Evolutionary conservation across 1,140 invertebrate species (phyloP).

Genomic region (Lethrus apterus): DNA sequence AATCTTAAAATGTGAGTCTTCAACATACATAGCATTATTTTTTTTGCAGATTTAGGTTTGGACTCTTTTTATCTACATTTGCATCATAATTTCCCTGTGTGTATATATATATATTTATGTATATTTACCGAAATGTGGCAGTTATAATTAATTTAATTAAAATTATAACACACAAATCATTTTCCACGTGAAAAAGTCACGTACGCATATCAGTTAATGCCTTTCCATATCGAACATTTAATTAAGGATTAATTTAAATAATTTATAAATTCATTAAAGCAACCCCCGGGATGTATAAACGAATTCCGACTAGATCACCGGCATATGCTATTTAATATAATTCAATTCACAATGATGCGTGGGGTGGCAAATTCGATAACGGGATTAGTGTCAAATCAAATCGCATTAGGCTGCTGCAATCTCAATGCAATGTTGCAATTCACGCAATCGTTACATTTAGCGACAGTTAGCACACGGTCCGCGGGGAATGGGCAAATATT

Average conservation of each 20-base stretch:
- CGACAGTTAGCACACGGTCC: slow-evolving; percentile 8
- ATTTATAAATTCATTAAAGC: slow-evolving; percentile 6
- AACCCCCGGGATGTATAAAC: slow-evolving; percentile 7
- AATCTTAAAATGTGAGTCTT: too few relatives aligned
- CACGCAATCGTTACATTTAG: slow-evolving; percentile 13
- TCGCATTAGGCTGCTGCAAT: slow-evolving; percentile 39
- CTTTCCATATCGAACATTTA: slow-evolving; percentile 3
- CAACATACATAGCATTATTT: too few relatives aligned
- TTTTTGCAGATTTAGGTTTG: too few relatives aligned
- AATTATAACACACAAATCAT: too few relatives aligned
- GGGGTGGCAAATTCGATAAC: slow-evolving; percentile 42
- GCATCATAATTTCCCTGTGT: too few relatives aligned
- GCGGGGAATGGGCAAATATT: too few relatives aligned
- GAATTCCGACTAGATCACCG: slow-evolving; percentile 25
- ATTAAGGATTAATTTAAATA: slow-evolving; percentile 12
- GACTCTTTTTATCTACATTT: too few relatives aligned
- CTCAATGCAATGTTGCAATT: slow-evolving; percentile 18
- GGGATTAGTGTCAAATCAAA: slow-evolving; percentile 44
- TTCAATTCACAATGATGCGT: slow-evolving; percentile 36
- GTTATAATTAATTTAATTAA: too few relatives aligned
- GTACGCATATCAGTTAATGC: too few relatives aligned
- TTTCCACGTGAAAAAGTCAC: too few relatives aligned
- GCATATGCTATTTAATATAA: slow-evolving; percentile 37
- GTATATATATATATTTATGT: too few relatives aligned
- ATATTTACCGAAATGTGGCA: too few relatives aligned